These are phyloP conservation scores for Burhinus oedicnemus DNA, from an alignment of 2,113 vertebrate genomes.

Conservation along the genomic window DNA sequence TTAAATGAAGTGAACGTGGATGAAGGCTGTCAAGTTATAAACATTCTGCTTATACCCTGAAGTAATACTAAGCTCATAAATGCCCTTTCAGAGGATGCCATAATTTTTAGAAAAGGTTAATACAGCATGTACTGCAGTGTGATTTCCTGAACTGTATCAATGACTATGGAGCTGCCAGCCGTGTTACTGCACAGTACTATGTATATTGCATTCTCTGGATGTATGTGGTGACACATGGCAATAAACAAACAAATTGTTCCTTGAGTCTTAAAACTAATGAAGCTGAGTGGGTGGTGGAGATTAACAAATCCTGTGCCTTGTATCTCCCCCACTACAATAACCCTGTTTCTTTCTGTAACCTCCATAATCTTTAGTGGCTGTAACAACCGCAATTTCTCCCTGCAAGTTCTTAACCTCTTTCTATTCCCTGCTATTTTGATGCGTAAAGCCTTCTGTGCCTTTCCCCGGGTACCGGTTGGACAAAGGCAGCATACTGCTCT, in stretches of 20 bases:
- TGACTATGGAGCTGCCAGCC: neutral
- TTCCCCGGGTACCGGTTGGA: accelerated
- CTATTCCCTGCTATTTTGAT: neutral
- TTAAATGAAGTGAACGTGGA: slow-evolving; percentile 47
- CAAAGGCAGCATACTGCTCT: neutral
- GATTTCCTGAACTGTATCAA: slow-evolving; percentile 44
- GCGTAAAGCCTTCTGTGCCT: neutral
- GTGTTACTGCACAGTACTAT: neutral
- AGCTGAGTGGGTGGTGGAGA: neutral
- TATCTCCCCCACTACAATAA: neutral
- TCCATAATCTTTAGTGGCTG: neutral
- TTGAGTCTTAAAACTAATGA: slow-evolving; percentile 16
- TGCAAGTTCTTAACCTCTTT: neutral
- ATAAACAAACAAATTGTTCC: slow-evolving; percentile 31
- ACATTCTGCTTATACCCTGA: slow-evolving; percentile 43
- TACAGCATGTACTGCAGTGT: slow-evolving; percentile 1
- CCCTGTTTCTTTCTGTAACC: neutral
- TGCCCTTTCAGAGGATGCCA: slow-evolving; percentile 52
- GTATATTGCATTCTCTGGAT: neutral
- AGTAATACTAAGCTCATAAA: slow-evolving; percentile 58
- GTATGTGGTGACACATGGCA: slow-evolving; percentile 1
- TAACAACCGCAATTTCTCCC: neutral
- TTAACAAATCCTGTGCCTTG: neutral
- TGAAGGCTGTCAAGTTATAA: slow-evolving; percentile 56
- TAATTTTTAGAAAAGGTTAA: slow-evolving; percentile 45